Evolutionary conservation across 2,113 vertebrate genomes (phyloP).

Genomic region (Lathamus discolor): DNA sequence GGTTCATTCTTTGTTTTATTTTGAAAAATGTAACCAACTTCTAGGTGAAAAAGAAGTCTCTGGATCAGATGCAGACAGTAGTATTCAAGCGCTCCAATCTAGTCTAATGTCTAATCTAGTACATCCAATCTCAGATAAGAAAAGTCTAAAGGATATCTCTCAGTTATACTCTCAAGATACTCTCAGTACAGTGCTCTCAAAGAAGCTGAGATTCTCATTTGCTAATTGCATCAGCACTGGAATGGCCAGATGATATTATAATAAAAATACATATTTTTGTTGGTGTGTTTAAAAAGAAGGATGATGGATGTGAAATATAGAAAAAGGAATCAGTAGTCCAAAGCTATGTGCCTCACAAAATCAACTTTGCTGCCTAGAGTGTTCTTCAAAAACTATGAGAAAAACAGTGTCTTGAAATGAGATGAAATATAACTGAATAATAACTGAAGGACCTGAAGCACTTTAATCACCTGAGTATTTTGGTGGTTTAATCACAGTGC

Average conservation of each 20-base stretch:
- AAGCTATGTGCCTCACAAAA: not conserved
- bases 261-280: not conserved
- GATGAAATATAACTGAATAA: constrained; percentile 33
- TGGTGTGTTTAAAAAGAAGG: not conserved
- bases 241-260: not conserved
- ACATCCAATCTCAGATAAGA: not conserved
- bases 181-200: not conserved
- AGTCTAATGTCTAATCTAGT: not conserved
- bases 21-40: not conserved
- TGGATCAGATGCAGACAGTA: not conserved
- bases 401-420: constrained; percentile 2
- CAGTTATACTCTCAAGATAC: not conserved
- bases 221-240: not conserved
- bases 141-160: not conserved
- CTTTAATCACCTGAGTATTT: constrained; percentile 47
- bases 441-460: constrained; percentile 29
- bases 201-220: not conserved
- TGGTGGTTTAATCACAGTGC: constrained; percentile 26
- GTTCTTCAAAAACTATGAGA: constrained; percentile 3
- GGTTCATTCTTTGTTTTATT: not conserved
- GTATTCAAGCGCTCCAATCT: not conserved
- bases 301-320: not conserved
- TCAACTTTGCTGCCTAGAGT: constrained; percentile 23
- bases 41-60: not conserved
- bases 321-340: constrained; percentile 41